Evolutionary conservation across 2,888 invertebrate genomes (phyloP).

Genomic region (Ochropleura plecta): DNA sequence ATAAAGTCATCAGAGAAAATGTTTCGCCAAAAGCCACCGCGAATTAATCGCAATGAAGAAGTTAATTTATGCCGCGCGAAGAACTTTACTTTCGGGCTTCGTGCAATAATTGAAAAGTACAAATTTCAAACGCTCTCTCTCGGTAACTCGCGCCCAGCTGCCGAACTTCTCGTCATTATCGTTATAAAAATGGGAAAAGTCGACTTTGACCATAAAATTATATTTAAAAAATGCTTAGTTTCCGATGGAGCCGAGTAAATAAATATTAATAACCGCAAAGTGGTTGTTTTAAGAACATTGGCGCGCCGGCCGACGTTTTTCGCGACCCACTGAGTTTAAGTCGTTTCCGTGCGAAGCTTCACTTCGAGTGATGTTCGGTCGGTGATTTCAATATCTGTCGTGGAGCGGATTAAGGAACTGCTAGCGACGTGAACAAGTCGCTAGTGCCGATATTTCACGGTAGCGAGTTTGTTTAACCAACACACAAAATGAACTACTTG

Average conservation of each 20-base stretch:
- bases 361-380: slow-evolving; percentile 66
- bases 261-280: slow-evolving; percentile 75
- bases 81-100: slow-evolving; percentile 76
- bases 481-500: slow-evolving; percentile 14
- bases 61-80: slow-evolving; percentile 78
- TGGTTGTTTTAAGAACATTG: slow-evolving; percentile 77
- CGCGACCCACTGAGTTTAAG: slow-evolving; percentile 76
- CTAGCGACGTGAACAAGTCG: slow-evolving; percentile 37
- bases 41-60: slow-evolving; percentile 77
- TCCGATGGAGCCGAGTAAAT: slow-evolving; percentile 68
- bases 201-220: slow-evolving; percentile 71
- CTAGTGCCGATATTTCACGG: slow-evolving; percentile 39
- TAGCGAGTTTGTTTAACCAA: slow-evolving; percentile 6
- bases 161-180: slow-evolving; percentile 77
- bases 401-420: slow-evolving; percentile 59
- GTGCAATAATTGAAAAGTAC: slow-evolving; percentile 82
- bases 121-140: slow-evolving; percentile 76
- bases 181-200: slow-evolving; percentile 79
- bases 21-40: slow-evolving; percentile 72
- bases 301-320: slow-evolving; percentile 74
- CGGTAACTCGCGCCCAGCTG: slow-evolving; percentile 69
- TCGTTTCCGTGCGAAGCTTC: slow-evolving; percentile 67
- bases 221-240: slow-evolving; percentile 72
- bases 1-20: slow-evolving; percentile 71
- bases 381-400: slow-evolving; percentile 72